Conservation (phyloP, 1,140 invertebrate genomes). For the Sarcophaga peregrina region DNA sequence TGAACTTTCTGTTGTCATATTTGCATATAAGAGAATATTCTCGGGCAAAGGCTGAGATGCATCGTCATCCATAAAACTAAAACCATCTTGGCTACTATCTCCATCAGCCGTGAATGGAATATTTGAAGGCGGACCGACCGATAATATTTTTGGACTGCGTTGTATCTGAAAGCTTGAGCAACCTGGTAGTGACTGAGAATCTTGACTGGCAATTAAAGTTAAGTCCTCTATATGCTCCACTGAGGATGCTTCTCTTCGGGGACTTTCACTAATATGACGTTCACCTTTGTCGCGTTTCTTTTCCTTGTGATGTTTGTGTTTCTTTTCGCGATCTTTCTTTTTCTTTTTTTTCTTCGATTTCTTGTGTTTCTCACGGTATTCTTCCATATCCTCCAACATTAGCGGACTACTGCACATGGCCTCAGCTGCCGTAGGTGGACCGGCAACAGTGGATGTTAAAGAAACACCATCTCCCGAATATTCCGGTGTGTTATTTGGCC, state of each 20-base stretch:
- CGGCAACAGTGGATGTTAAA: conserved; percentile 52
- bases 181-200: conserved; percentile 22
- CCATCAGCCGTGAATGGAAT: conserved; percentile 47
- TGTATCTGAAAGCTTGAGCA: conserved; percentile 34
- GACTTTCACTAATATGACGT: conserved; percentile 50
- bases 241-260: conserved; percentile 48
- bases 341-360: conserved; percentile 84
- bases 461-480: conserved; percentile 66
- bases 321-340: conserved; percentile 76
- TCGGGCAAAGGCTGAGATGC: conserved; percentile 64
- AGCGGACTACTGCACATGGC: conserved; percentile 59
- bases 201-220: conserved; percentile 34
- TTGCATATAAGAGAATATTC: conserved; percentile 60
- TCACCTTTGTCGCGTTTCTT: conserved; percentile 61
- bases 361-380: conserved; percentile 70
- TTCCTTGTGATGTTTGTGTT: conserved; percentile 81
- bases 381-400: conserved; percentile 50
- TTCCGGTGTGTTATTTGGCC: conserved; percentile 76
- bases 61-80: conserved; percentile 67
- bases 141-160: conserved; percentile 39
- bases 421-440: conserved; percentile 61
- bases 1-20: conserved; percentile 65
- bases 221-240: conserved; percentile 48
- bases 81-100: conserved; percentile 67
- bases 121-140: conserved; percentile 38